Evolutionary conservation across 2,113 vertebrate genomes (phyloP), one percentile per base, ranked within the genome.

Genomic region (Picathartes gymnocephalus): DNA sequence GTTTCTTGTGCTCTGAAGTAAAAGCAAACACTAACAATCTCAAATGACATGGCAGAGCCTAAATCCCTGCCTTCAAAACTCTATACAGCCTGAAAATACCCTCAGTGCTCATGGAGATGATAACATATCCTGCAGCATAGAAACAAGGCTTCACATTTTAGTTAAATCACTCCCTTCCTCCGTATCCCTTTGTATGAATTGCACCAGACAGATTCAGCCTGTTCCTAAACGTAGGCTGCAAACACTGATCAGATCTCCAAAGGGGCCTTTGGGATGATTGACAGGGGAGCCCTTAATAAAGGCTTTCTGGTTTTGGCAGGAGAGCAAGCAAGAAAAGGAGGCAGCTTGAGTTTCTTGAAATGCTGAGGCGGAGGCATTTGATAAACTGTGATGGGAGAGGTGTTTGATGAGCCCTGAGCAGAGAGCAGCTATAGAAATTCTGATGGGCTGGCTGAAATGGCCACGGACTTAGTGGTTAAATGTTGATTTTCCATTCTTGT

Each of bases 311-410:
- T 86, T 96, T 90, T 83, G 81, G 91, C 95, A 92, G 94, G 80
- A 86, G 72, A 95, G 72, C 56, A 92, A 57, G 80, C 64, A 92
- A 81, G 92, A 82, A 92, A 94, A 95, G 89, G 76, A 96, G 93
- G 95, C 91, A 93, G 91, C 89, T 92, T 92, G 87, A 96, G 79
- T 94, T 94, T 80, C 76, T 95, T 95, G 95, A 94, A 95, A 92
- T 92, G 91, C 76, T 93, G 93, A 92, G 95, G 87, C 90, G 87
- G 86, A 92, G 86, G 92, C 80, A 35, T 95, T 90, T 95, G 81
- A 96, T 88, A 93, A 96, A 69, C 84, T 62, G 68, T 93, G 81
- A 96, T 90, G 68, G 48, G 79, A 95, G 61, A 90, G 61, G 79
- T 84, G 84, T 92, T 96, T 97, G 92, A 93, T 88, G 53, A 94